Conservation (phyloP, 2,113 vertebrate species). For the Microtus pennsylvanicus region DNA sequence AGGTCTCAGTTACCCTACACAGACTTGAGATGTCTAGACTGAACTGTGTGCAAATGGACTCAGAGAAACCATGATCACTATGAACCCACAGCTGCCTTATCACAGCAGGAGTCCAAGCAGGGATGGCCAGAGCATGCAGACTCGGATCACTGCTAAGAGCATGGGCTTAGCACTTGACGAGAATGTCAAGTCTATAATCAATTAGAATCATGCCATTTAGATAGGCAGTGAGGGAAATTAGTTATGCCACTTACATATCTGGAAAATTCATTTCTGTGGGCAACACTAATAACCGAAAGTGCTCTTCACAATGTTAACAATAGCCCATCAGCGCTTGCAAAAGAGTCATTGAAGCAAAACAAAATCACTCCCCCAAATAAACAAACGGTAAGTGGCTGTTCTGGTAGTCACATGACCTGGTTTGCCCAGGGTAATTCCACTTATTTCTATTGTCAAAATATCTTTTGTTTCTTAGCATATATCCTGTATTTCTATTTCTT, state of each 20-base stretch:
- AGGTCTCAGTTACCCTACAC: background rate
- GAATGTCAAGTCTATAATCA: background rate
- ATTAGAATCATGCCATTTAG: background rate
- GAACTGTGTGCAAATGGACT: background rate
- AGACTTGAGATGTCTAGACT: background rate
- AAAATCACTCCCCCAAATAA: background rate
- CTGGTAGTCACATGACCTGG: no score
- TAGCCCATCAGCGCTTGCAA: background rate
- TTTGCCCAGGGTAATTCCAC: background rate
- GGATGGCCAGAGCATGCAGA: background rate
- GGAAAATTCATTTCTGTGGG: background rate
- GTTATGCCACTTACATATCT: background rate
- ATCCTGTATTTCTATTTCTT: background rate
- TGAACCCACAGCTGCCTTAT: background rate
- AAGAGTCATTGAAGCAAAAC: background rate
- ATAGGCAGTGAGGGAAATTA: background rate
- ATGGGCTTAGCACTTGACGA: background rate
- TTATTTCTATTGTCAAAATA: background rate
- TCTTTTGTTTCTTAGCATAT: background rate
- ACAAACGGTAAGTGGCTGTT: background rate
- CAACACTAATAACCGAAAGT: background rate
- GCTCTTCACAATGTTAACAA: background rate
- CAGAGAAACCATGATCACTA: background rate
- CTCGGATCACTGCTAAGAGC: background rate
- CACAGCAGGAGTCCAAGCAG: background rate